Percentiles rank a stretch among this genome's conserved stretches.
phyloP scores from a whole-genome alignment of 2,797 vertebrate species.

The Halcyon smyrnensis region DNA sequence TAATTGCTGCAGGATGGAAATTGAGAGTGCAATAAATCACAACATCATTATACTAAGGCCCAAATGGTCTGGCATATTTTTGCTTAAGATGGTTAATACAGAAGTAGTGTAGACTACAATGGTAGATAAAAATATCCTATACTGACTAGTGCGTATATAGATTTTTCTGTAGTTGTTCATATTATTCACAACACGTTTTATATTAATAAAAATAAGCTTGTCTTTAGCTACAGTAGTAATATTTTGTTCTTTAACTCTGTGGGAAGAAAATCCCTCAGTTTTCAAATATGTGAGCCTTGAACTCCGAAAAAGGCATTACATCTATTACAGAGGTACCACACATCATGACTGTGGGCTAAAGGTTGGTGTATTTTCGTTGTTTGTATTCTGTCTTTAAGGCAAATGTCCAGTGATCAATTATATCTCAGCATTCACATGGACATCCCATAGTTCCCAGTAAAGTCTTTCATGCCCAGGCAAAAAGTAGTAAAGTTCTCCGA shows the following conservation, averaged over 20 bases:
- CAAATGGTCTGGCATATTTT: slow-evolving; percentile 41
- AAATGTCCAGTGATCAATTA: not conserved
- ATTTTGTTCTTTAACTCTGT: not conserved
- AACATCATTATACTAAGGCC: slow-evolving; percentile 42
- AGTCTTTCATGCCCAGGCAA: slow-evolving; percentile 7
- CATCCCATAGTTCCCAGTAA: not conserved
- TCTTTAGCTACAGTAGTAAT: not conserved
- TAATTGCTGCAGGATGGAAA: slow-evolving; percentile 62
- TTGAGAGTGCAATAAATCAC: slow-evolving; percentile 49
- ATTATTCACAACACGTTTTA: not conserved
- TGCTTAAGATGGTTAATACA: slow-evolving; percentile 16
- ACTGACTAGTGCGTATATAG: not conserved
- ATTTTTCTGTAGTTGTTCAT: not conserved
- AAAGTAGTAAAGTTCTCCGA: slow-evolving; percentile 39
- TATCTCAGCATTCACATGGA: not conserved
- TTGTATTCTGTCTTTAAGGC: not conserved
- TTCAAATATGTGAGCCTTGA: not conserved
- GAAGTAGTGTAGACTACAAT: not conserved
- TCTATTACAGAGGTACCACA: not conserved
- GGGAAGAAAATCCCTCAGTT: not conserved
- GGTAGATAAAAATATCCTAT: not conserved
- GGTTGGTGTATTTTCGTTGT: not conserved
- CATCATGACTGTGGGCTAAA: not conserved
- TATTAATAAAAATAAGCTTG: not conserved
- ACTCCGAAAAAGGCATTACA: not conserved